phyloP scores from a whole-genome alignment of 2,113 vertebrate species.

The Brienomyrus longianalis region DNA sequence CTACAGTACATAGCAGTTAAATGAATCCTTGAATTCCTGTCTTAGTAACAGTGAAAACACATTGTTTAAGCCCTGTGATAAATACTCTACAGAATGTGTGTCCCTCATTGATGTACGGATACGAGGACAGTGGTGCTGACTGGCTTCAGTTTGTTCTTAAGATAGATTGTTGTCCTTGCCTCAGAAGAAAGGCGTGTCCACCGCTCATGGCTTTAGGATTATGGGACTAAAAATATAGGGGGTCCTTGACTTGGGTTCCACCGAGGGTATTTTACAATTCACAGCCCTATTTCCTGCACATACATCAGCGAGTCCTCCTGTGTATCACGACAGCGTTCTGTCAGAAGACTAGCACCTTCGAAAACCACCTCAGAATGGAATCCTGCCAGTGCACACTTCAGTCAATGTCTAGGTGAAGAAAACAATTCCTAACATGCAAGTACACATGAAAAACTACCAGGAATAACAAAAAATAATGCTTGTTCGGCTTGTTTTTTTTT shows the following conservation, averaged over 20 bases:
- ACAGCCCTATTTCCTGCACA: not conserved
- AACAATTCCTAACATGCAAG: not conserved
- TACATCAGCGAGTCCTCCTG: not conserved
- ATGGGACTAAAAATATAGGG: not conserved
- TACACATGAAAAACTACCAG: not conserved
- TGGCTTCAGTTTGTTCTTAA: slow-evolving; percentile 1
- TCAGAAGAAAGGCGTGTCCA: not conserved
- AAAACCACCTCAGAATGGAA: not conserved
- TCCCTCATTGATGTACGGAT: not conserved
- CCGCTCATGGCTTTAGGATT: not conserved
- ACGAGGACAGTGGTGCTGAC: not conserved
- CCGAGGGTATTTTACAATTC: not conserved
- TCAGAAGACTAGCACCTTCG: not conserved
- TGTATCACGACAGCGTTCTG: not conserved
- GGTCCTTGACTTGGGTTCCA: not conserved
- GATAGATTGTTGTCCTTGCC: slow-evolving; percentile 1
- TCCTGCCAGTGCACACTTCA: not conserved
- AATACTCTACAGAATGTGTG: not conserved
- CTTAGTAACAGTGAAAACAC: not conserved
- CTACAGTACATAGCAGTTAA: not conserved
- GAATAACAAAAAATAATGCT: not conserved
- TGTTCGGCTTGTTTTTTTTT: not conserved
- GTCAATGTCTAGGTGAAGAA: not conserved
- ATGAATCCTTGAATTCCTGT: not conserved
- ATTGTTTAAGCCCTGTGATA: not conserved